Base-by-base conservation (phyloP, 2,888 invertebrate species). In the Heliconius sara region DNA sequence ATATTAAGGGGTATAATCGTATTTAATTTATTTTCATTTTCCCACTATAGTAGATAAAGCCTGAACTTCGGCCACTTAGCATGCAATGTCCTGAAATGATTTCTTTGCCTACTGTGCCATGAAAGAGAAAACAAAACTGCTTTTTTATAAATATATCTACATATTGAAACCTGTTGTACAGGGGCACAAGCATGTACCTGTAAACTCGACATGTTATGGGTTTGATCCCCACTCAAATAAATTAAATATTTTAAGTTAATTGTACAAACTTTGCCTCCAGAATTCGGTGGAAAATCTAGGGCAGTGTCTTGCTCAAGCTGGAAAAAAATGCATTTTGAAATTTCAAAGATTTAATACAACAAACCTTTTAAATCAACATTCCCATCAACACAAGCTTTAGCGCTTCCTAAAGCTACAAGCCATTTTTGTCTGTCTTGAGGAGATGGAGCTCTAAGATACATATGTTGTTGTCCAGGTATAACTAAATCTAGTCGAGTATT, bases 401-500 rank as follows among this genome's bases (percentile, higher is more conserved):
- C 96, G 91, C 97, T 97, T 25, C 98, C 98, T 75, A 98, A 91
- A 60, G 97, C 97, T 30, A 98, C 97, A 39, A 98, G 94, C 98
- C 98, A 98, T 85, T 97, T 96, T 88, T 98, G 98, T 75, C 98
- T 91, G 87, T 98, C 97, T 87, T 97, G 97, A 39, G 97, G 96
- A 25, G 97, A 97, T 9, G 97, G 96, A 73, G 98, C 97, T 88
- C 96, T 96, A 80, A 98, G 92, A 88, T 97, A 98, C 95, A 97
- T 97, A 87, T 97, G 97, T 86, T 97, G 97, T 88, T 98, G 98
- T 9, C 97, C 97, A 74, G 97, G 97, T 88, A 98, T 97, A 39
- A 97, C 97, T 83, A 98, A 92, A 91, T 98, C 98, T 89, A 98
- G 93, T 76, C 98, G 91, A 27, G 97, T 96, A 81, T 94, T 95